Evolutionary conservation across 2,888 invertebrate species (phyloP), one percentile per base, ranked within the genome.

Genomic region (Acrocyrtus sp.): DNA sequence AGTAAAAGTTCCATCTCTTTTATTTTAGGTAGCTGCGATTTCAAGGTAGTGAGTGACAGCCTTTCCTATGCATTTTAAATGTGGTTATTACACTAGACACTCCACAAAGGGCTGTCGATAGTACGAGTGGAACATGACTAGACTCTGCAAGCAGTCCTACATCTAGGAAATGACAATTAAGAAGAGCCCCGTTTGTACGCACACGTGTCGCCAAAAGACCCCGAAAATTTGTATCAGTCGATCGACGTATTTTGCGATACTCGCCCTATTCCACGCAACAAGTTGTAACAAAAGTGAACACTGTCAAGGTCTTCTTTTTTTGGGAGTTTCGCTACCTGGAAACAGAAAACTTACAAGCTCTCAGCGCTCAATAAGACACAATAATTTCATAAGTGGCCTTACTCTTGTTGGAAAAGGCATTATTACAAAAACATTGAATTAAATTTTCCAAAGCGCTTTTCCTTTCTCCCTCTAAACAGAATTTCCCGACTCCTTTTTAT

Each of bases 251-350:
- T n/a, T n/a, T n/a, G n/a, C n/a, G n/a, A n/a, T n/a, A n/a, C n/a
- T n/a, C n/a, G n/a, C n/a, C n/a, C n/a, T n/a, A n/a, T 65, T 65
- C 21, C 53, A 34, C 12, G 54, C 54, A 65, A 65, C 65, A 47
- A 65, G 65, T 65, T 65, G 56, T 24, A 29, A 45, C n/a, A 8
- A 22, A 39, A 26, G 27, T n/a, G n/a, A n/a, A n/a, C n/a, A n/a
- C n/a, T n/a, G n/a, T n/a, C n/a, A n/a, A n/a, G n/a, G n/a, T n/a
- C n/a, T n/a, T n/a, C n/a, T n/a, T n/a, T n/a, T n/a, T n/a, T n/a
- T n/a, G n/a, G n/a, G n/a, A n/a, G n/a, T n/a, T n/a, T n/a, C n/a
- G n/a, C n/a, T n/a, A n/a, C n/a, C n/a, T n/a, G n/a, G n/a, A n/a
- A n/a, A n/a, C n/a, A n/a, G n/a, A n/a, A n/a, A n/a, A n/a, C n/a